Base-by-base conservation (phyloP, 2,888 invertebrate species). In the Mythimna impura region DNA sequence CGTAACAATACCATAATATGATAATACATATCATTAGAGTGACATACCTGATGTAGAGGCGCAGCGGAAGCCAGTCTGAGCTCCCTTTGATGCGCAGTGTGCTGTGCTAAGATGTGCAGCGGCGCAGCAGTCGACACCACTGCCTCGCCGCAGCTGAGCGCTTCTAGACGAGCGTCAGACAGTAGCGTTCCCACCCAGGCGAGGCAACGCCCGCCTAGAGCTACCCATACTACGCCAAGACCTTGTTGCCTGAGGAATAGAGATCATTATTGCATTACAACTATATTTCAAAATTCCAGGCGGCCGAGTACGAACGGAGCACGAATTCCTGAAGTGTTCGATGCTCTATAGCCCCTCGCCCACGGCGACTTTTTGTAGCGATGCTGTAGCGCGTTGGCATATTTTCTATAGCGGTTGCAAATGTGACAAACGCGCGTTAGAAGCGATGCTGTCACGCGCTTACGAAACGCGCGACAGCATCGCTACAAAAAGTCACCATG, bases 141-240 rank as follows among this genome's bases (percentile, higher is more conserved):
- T 0, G 66, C 81, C 40, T 86, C 86, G 3, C 90, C 89, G 80
- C 91, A 89, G 82, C 93, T 96, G 66, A 97, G 94, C 50, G 97
- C 97, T 93, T 98, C 98, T 55, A 98, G 96, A 66, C 98, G 97
- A 50, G 98, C 97, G 93, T 98, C 98, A 61, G 98, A 97, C 72
- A 98, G 96, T 80, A 98, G 93, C 43, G 97, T 97, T 50, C 97
- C 97, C 91, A 98, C 95, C 90, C 99, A 96, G 43, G 97, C 97
- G n/a, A 99, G 96, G 75, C 98, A 98, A 81, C 98, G 98, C 36
- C 98, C 98, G 20, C 99, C 98, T 68, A 99, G 97, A 0, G 99
- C 99, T 30, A 99, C 99, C 88, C 98, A 98, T 17, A 99, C 97
- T 4, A 98, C 99, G 68, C 99, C 98, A 83, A 99, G 98, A 50